These are phyloP conservation scores for Parnassius glacialis DNA, from an alignment of 2,888 invertebrate genomes.

Conservation along the genomic window DNA sequence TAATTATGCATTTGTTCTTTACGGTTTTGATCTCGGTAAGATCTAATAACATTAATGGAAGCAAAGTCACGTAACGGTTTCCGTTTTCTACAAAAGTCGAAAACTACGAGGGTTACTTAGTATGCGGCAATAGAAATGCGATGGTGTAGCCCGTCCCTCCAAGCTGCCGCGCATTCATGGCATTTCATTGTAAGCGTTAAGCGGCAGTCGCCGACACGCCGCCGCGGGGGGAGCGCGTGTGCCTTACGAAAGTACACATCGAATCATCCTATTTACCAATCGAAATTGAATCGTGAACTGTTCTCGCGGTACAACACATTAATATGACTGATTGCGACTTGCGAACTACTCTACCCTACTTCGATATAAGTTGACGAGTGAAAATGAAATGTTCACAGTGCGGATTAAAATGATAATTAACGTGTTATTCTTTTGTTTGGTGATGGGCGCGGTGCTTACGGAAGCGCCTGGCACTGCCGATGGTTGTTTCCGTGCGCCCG, in stretches of 20 bases:
- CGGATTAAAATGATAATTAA: conserved; percentile 75
- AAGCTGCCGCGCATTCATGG: conserved; percentile 66
- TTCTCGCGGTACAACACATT: conserved; percentile 51
- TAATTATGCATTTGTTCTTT: conserved; percentile 12
- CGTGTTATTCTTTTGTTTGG: conserved; percentile 77
- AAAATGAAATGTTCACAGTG: conserved; percentile 78
- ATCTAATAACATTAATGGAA: conserved; percentile 58
- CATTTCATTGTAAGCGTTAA: conserved; percentile 55
- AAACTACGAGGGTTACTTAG: conserved; percentile 71
- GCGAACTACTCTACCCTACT: conserved; percentile 59
- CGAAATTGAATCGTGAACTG: conserved; percentile 56
- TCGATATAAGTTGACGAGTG: conserved; percentile 62
- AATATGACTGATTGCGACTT: conserved; percentile 61
- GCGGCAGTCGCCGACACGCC: conserved; percentile 74
- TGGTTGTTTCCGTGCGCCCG: conserved; percentile 69
- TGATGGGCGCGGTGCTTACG: conserved; percentile 78
- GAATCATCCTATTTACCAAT: conserved; percentile 54
- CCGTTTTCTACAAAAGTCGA: conserved; percentile 63
- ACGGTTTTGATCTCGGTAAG: conserved; percentile 28
- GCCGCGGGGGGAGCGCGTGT: conserved; percentile 68
- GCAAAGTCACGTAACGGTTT: conserved; percentile 73
- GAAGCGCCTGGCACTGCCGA: conserved; percentile 73
- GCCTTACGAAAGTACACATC: conserved; percentile 37
- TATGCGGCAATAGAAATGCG: conserved; percentile 70
- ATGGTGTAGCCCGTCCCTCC: conserved; percentile 48